These are phyloP conservation scores for Sarcoramphus papa DNA, from an alignment of 2,797 vertebrate genomes.

Conservation along the genomic window DNA sequence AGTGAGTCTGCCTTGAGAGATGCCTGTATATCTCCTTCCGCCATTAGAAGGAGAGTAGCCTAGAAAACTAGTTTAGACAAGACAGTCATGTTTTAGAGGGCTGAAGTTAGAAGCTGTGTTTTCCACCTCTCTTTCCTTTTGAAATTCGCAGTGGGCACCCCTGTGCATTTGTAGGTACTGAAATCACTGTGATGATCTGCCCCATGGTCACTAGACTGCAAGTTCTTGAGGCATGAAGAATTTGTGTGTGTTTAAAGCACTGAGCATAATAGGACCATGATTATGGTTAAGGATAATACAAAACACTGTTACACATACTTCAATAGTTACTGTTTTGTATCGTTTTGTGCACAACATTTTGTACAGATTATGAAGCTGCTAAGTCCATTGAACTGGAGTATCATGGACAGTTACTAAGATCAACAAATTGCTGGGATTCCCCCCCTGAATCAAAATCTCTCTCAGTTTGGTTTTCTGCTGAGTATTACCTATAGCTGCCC, in stretches of 20 bases:
- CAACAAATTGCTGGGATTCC: not conserved
- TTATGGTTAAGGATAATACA: not conserved
- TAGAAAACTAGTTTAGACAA: not conserved
- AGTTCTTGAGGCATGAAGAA: not conserved
- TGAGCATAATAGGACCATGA: not conserved
- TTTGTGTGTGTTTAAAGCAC: not conserved
- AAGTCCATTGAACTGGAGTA: not conserved
- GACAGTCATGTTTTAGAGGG: not conserved
- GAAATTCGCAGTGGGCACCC: not conserved
- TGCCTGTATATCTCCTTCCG: not conserved
- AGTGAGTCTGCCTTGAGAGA: not conserved
- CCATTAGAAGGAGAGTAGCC: not conserved
- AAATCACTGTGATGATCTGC: not conserved
- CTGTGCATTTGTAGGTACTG: rapidly evolving
- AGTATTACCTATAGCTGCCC: not conserved
- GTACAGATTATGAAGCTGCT: not conserved
- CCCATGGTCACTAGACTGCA: not conserved
- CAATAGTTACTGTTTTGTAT: not conserved
- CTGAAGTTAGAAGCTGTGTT: not conserved
- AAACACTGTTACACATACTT: not conserved
- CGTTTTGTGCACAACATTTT: not conserved
- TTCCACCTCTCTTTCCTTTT: not conserved
- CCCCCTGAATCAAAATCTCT: not conserved
- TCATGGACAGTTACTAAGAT: not conserved
- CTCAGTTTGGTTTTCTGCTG: not conserved